Base-by-base conservation (phyloP, 2,888 invertebrate genomes). In the Baronia brevicornis region DNA sequence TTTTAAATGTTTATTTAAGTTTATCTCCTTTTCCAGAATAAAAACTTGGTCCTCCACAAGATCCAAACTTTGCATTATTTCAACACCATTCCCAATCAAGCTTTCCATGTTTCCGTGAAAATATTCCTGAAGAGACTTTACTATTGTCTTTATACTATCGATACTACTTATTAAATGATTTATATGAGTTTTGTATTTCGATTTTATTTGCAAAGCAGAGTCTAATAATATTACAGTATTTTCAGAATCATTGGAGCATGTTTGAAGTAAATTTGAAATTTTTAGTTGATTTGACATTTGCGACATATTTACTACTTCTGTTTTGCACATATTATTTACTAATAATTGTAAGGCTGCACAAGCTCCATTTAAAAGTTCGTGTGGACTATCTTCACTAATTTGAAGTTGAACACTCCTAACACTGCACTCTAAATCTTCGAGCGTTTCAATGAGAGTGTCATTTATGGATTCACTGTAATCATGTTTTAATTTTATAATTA, bases 401-500 rank as follows among this genome's bases (percentile, higher is more conserved):
- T 78, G 79, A 45, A 82, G 68, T 45, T 80, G 80, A 3, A 82
- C 77, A 64, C 80, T 82, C 48, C 82, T 77, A 54, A 82, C 78
- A 54, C 73, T 78, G 63, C 82, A 82, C 64, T 84, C 84, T 69
- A 84, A 71, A 49, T 84, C 84, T 47, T 80, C 74, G 46, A 86
- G 71, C 58, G 77, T 74, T 51, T 84, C 84, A 62, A 73, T 75
- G 43, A 82, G 66, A 51, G 67, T 57, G 38, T 80, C 78, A 54
- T 67, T 72, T 7, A 48, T 48, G 32, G 54, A 49, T 18, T 65
- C 64, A 41, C 75, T 75, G 39, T 68, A 75, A 42, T 80, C 73
- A 38, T 62, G 53, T 46, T 80, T 82, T 2, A 82, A 50, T 58
- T 80, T 78, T 14, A 84, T 79, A 7, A 82, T 75, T 2, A 82